Evolutionary conservation across 1,140 invertebrate genomes (phyloP), one percentile per base, ranked within the genome.

Genomic region (Caenorhabditis latens): DNA sequence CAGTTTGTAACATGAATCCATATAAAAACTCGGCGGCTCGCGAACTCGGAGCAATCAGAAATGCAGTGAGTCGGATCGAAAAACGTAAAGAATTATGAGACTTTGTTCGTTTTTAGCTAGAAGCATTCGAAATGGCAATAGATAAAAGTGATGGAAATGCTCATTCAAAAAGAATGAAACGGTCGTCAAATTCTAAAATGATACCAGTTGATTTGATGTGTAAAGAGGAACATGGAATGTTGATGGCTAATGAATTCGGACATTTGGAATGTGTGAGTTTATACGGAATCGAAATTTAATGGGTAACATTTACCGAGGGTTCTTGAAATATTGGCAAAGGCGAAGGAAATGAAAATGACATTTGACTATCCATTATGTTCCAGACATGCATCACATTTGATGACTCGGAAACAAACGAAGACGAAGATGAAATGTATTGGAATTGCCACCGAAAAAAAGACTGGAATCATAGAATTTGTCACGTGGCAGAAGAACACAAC

Each of bases 1-100:
- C 89, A 13, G 53, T 90, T 43, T 90, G 89, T 86, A 90, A 90
- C 57, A 84, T 90, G 63, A 90, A 90, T 55, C 88, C 89, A 19
- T 90, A 89, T 58, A 90, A 90, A 61, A 90, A 90, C 61, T 89
- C 88, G 19, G 48, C 88, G 14, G 88, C 89, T 32, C 55, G 86
- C 46, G 65, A 84, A 48, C 86, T 87, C 14, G 63, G 86, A 67
- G 63, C 88, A 43, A 85, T 89, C 24, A 65, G 71, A 53, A 53
- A 71, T 48, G 84, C 84, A 21, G 71, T 79, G 11, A 50, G 71
- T 43, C 65, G 11, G 21, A 11, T 11, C 11, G 48, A 48, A 19
- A 55, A 32, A 7, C 13, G 8, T 4, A n/a, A 32, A 5, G 19
- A 43, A 40, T 58, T 58, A 16, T 61, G 55, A n/a, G 3, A 84